Conservation (phyloP, 1,140 invertebrate species). For the Drosophila obscura region DNA sequence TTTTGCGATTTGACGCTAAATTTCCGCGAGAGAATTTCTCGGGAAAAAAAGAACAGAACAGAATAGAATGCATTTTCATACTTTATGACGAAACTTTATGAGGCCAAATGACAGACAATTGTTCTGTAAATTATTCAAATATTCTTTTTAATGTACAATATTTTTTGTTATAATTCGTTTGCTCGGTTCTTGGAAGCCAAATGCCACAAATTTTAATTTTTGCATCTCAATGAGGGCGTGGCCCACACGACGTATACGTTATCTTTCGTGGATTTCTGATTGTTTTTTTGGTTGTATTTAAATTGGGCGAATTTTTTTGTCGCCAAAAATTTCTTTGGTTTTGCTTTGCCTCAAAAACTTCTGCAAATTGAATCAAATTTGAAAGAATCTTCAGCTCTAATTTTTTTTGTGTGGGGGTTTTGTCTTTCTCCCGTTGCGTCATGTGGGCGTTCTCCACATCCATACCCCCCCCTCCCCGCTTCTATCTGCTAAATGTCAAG, state of each 20-base stretch:
- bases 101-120: conserved; percentile 38
- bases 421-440: conserved; percentile 1
- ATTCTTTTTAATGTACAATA: conserved; percentile 1
- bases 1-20: conserved; percentile 54
- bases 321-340: neutral
- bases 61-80: conserved; percentile 19
- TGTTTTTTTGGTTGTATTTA: conserved; percentile 2
- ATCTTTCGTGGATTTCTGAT: too few species aligned
- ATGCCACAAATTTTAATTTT: too few species aligned
- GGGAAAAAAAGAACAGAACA: conserved; percentile 6
- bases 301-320: neutral
- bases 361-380: neutral
- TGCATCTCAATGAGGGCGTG: too few species aligned
- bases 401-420: neutral
- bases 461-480: too few species aligned
- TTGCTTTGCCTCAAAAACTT: too few species aligned
- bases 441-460: conserved; percentile 22
- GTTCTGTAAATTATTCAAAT: conserved; percentile 40
- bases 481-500: conserved; percentile 28
- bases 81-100: conserved; percentile 28
- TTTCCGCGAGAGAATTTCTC: conserved; percentile 32
- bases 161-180: neutral
- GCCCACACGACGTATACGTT: too few species aligned
- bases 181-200: neutral
- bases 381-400: neutral